These are phyloP conservation scores for Spodoptera littoralis DNA, from an alignment of 2,888 invertebrate genomes.

Conservation along the genomic window DNA sequence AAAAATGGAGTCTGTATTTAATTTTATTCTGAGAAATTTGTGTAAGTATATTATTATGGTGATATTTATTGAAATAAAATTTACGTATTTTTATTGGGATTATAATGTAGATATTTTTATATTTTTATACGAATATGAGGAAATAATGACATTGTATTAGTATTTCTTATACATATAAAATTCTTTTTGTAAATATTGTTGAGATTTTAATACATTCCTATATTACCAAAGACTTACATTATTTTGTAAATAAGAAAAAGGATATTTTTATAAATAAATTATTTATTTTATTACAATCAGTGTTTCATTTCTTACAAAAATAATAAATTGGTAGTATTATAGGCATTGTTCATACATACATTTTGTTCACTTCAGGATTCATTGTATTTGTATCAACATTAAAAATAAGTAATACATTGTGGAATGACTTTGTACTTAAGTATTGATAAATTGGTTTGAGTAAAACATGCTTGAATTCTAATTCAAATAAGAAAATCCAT, in stretches of 20 bases:
- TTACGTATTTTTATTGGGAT: too few species aligned
- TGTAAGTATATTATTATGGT: too few species aligned
- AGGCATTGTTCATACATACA: constrained; percentile 31
- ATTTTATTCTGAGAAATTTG: too few species aligned
- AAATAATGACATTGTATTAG: background rate
- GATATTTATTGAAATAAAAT: too few species aligned
- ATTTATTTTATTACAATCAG: constrained; percentile 41
- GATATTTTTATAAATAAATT: constrained; percentile 45
- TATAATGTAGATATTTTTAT: constrained; percentile 7
- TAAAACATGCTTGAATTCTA: too few species aligned
- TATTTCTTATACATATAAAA: too few species aligned
- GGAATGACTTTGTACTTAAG: constrained; percentile 32
- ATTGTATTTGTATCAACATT: constrained; percentile 4
- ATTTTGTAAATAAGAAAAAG: constrained; percentile 50
- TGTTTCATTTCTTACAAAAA: constrained; percentile 33
- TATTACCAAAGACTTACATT: constrained; percentile 54
- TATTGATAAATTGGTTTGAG: constrained; percentile 1
- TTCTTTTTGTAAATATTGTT: background rate
- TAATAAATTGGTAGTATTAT: background rate
- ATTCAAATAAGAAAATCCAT: too few species aligned
- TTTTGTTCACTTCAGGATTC: constrained; percentile 35
- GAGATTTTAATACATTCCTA: constrained; percentile 47
- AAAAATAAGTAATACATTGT: background rate
- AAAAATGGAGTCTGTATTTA: too few species aligned
- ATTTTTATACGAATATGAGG: constrained; percentile 6